phyloP scores from a whole-genome alignment of 2,113 vertebrate genomes.

The Xenopus borealis region DNA sequence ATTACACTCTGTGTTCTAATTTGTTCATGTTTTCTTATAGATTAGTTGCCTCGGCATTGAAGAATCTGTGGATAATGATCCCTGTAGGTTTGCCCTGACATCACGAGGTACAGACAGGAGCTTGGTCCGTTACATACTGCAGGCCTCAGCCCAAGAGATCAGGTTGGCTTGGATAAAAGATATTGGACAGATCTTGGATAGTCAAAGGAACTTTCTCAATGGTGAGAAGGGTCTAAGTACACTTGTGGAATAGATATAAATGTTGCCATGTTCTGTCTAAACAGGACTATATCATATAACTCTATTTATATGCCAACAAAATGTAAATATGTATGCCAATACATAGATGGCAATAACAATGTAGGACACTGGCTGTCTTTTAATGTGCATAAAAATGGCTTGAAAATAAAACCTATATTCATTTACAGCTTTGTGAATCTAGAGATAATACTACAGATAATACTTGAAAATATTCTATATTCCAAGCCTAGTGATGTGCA shows the following conservation, averaged over 20 bases:
- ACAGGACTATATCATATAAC: too few relatives aligned
- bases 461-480: too few relatives aligned
- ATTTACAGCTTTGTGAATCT: too few relatives aligned
- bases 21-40: conserved; percentile 54
- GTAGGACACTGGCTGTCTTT: too few relatives aligned
- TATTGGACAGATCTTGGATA: conserved; percentile 80
- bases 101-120: conserved; percentile 74
- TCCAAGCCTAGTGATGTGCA: too few relatives aligned
- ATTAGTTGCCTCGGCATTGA: conserved; percentile 84
- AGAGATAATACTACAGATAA: too few relatives aligned
- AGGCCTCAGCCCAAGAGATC: conserved; percentile 65
- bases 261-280: too few relatives aligned
- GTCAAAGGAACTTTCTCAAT: conserved; percentile 86
- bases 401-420: too few relatives aligned
- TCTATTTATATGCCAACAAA: too few relatives aligned
- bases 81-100: conserved; percentile 74
- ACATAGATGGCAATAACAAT: too few relatives aligned
- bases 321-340: too few relatives aligned
- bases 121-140: conserved; percentile 71
- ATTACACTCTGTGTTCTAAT: background rate
- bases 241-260: background rate
- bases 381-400: too few relatives aligned
- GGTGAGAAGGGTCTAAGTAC: conserved; percentile 58
- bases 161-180: conserved; percentile 74
- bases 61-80: conserved; percentile 66